Conservation (phyloP, 2,113 vertebrate genomes). For the Oxyruncus cristatus region DNA sequence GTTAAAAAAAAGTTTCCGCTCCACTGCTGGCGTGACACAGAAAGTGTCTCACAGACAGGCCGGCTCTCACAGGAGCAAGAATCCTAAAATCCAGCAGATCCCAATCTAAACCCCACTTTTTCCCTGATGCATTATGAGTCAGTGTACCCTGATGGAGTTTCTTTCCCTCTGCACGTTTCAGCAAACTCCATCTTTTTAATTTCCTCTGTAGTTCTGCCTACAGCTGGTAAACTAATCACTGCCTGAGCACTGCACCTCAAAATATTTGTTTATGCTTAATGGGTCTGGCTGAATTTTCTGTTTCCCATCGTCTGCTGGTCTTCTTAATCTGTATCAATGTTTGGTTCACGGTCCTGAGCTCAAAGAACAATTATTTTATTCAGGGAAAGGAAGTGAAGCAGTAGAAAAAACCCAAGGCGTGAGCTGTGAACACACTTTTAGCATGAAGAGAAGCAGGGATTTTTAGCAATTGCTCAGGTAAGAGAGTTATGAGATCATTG, state of each 20-base stretch:
- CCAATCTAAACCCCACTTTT: neutral
- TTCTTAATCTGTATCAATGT: neutral
- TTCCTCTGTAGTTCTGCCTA: constrained; percentile 37
- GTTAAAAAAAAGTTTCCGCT: neutral
- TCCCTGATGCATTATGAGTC: constrained; percentile 15
- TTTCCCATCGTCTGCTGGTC: neutral
- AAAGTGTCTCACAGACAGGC: neutral
- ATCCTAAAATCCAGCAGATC: neutral
- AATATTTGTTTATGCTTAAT: constrained; percentile 12
- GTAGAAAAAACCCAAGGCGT: neutral
- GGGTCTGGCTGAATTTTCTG: constrained; percentile 14
- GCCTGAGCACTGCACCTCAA: neutral
- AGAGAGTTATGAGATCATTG: neutral
- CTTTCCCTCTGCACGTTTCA: neutral
- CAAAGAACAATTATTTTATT: neutral
- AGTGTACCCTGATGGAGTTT: neutral
- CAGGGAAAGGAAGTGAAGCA: neutral
- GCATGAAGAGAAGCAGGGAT: neutral
- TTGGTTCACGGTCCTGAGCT: neutral
- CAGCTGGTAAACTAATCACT: constrained; percentile 43
- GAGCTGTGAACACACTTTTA: neutral
- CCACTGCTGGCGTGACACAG: neutral
- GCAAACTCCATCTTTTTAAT: constrained; percentile 10
- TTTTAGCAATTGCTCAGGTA: neutral
- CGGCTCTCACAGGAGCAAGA: neutral